Conservation (phyloP, 2,888 invertebrate species). For the Sinodicranocentrus sp. region DNA sequence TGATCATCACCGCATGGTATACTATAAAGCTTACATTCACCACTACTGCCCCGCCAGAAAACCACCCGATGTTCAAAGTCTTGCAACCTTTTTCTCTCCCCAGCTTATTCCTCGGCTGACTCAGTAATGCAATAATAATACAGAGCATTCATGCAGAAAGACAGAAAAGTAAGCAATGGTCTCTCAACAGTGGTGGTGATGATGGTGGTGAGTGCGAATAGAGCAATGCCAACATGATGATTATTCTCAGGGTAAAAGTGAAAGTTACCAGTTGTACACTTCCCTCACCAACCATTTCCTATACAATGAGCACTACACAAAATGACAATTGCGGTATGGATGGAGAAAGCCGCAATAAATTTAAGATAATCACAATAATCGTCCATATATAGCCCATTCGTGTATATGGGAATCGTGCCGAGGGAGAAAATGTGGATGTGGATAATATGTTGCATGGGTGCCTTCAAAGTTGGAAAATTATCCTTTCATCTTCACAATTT, state of each 20-base stretch:
- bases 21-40: neutral
- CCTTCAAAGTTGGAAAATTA: slow-evolving; percentile 55
- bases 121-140: slow-evolving; percentile 48
- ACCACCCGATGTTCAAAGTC: no score
- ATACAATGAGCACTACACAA: slow-evolving; percentile 8
- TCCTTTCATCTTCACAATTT: slow-evolving; percentile 57
- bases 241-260: slow-evolving; percentile 22
- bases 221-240: slow-evolving; percentile 35
- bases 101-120: slow-evolving; percentile 11
- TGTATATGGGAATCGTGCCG: slow-evolving; percentile 36
- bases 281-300: neutral
- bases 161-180: slow-evolving; percentile 15
- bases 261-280: slow-evolving; percentile 7
- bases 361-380: slow-evolving; percentile 64
- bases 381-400: slow-evolving; percentile 12
- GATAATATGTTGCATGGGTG: slow-evolving; percentile 24
- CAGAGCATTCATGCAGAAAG: slow-evolving; percentile 46
- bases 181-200: neutral
- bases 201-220: slow-evolving; percentile 12
- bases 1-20: slow-evolving; percentile 43
- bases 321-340: slow-evolving; percentile 60
- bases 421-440: slow-evolving; percentile 20
- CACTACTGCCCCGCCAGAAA: no score
- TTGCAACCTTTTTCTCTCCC: neutral
- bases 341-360: slow-evolving; percentile 60